phyloP scores from a whole-genome alignment of 2,113 vertebrate species.

The Okapia johnstoni region DNA sequence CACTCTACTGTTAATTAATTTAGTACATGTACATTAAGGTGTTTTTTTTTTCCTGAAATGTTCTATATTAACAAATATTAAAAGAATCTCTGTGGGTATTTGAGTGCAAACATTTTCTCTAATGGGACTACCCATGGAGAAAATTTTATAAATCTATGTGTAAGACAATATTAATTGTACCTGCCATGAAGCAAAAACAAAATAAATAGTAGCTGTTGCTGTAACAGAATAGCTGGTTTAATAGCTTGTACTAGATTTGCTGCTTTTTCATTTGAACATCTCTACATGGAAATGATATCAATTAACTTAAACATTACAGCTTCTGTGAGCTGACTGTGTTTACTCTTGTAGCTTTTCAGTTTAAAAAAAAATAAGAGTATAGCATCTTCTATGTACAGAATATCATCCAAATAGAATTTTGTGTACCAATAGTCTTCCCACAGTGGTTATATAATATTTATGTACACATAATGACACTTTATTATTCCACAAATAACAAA shows the following conservation, averaged over 20 bases:
- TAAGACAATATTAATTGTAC: slow-evolving; percentile 57
- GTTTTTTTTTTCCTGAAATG: background rate
- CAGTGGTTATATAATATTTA: background rate
- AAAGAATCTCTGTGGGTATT: background rate
- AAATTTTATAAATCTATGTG: slow-evolving; percentile 49
- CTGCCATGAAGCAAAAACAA: slow-evolving; percentile 10
- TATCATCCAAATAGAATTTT: background rate
- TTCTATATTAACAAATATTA: slow-evolving; percentile 23
- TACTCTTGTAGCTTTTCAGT: background rate
- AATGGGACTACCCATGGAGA: slow-evolving; percentile 27
- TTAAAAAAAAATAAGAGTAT: background rate
- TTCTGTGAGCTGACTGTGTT: background rate
- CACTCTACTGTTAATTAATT: slow-evolving; percentile 49
- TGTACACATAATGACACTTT: background rate
- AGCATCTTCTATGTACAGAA: background rate
- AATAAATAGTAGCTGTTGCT: slow-evolving; percentile 36
- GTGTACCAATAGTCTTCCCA: background rate
- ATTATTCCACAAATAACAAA: background rate
- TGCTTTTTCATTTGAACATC: background rate
- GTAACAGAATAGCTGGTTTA: slow-evolving; percentile 13
- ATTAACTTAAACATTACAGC: background rate
- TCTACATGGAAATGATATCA: background rate
- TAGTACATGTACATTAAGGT: background rate
- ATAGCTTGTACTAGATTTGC: background rate
- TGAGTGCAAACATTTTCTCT: slow-evolving; percentile 32